Percentiles rank a stretch among this genome's conserved stretches.
phyloP scores from a whole-genome alignment of 2,113 vertebrate genomes.

The Piprites chloris region DNA sequence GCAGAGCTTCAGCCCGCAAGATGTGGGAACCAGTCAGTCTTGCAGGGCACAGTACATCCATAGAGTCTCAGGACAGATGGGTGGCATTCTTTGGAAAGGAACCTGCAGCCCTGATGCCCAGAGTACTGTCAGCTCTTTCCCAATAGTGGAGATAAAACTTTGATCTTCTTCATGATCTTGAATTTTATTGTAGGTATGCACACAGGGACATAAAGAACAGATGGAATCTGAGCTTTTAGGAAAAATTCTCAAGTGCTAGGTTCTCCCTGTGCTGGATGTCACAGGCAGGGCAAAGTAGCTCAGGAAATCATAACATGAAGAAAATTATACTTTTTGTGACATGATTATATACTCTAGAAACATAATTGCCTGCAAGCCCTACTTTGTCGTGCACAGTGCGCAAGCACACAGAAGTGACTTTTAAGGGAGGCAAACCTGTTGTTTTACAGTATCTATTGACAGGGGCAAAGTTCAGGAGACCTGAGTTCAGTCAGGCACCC shows the following conservation, averaged over 20 bases:
- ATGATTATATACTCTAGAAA: background rate
- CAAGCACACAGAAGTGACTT: background rate
- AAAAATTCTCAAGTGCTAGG: background rate
- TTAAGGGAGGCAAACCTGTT: background rate
- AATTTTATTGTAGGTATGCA: background rate
- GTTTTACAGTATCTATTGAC: background rate
- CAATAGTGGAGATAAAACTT: background rate
- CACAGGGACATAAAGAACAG: background rate
- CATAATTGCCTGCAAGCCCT: background rate
- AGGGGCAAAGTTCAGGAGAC: background rate
- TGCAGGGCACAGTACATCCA: background rate
- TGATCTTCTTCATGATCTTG: background rate
- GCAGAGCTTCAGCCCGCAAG: fast-evolving
- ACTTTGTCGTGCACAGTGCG: background rate
- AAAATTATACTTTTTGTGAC: background rate
- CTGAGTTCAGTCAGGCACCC: background rate
- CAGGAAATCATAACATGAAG: background rate
- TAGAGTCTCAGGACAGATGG: background rate
- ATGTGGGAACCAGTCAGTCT: background rate
- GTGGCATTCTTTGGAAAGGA: background rate
- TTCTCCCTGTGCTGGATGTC: background rate
- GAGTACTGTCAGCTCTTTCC: background rate
- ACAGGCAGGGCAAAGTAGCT: background rate
- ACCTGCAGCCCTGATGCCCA: background rate
- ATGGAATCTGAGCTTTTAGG: background rate